phyloP scores from a whole-genome alignment of 2,888 invertebrate genomes.

The Bombyx huttoni region DNA sequence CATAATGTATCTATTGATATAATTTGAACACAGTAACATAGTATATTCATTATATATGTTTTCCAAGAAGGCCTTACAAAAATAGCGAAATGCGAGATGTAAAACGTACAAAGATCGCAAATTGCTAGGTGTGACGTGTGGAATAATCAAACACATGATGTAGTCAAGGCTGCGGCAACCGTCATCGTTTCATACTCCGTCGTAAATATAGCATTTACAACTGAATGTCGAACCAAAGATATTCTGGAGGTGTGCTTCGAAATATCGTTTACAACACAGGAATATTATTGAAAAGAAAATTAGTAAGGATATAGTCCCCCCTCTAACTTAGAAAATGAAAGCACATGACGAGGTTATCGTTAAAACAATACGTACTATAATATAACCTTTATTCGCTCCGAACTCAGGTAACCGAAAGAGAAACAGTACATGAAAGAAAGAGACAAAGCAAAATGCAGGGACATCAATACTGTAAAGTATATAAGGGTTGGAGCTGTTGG shows the following conservation, averaged over 20 bases:
- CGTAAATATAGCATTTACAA: conserved; percentile 54
- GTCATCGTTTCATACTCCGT: conserved; percentile 44
- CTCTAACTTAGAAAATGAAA: background rate
- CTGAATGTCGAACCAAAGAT: conserved; percentile 41
- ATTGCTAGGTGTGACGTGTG: conserved; percentile 44
- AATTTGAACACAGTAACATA: too few species aligned
- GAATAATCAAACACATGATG: conserved; percentile 56
- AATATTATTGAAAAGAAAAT: background rate
- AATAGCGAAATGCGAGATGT: conserved; percentile 15
- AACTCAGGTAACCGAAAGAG: background rate
- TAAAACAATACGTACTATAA: background rate
- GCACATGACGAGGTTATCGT: background rate
- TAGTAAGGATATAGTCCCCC: background rate
- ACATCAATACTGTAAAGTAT: background rate
- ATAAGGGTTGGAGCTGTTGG: background rate
- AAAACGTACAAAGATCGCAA: conserved; percentile 32
- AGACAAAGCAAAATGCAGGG: background rate
- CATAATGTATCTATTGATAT: too few species aligned
- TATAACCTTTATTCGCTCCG: background rate
- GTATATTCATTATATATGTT: background rate
- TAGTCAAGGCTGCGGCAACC: conserved; percentile 50
- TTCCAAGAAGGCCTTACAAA: conserved; percentile 4
- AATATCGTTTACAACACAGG: conserved; percentile 7
- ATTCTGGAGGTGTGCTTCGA: conserved; percentile 12
- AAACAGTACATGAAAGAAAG: background rate